phyloP scores from a whole-genome alignment of 2,888 invertebrate genomes.

The Cheilosia impressa region DNA sequence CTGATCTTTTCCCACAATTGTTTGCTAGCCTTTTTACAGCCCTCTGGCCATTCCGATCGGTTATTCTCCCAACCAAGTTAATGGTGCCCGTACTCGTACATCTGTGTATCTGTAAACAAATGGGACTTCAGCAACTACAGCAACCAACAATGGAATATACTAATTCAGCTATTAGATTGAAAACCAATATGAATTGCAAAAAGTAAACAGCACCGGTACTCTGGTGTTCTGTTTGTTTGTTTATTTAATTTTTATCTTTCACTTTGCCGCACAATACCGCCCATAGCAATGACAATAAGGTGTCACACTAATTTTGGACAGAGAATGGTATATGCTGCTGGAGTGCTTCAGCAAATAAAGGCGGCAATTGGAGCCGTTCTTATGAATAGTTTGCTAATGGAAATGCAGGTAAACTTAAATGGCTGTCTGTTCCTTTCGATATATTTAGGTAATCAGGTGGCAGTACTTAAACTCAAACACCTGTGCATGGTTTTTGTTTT shows the following conservation, averaged over 20 bases:
- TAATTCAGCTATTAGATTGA: constrained; percentile 6
- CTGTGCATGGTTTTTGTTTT: constrained; percentile 5
- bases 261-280: constrained; percentile 10
- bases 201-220: constrained; percentile 21
- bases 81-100: not conserved
- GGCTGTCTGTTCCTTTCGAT: constrained; percentile 8
- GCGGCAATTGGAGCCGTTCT: constrained; percentile 24
- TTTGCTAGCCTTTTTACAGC: not conserved
- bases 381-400: constrained; percentile 20
- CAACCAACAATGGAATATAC: not conserved
- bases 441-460: constrained; percentile 25
- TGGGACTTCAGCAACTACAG: not conserved
- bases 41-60: not conserved
- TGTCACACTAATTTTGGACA: constrained; percentile 19
- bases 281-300: constrained; percentile 17
- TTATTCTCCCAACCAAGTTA: not conserved
- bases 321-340: not conserved
- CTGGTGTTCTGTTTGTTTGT: constrained; percentile 1
- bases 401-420: constrained; percentile 16
- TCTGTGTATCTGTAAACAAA: not conserved
- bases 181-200: constrained; percentile 17
- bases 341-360: constrained; percentile 22
- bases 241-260: constrained; percentile 21
- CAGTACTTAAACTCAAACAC: constrained; percentile 6
- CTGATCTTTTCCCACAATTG: not conserved